phyloP scores from a whole-genome alignment of 2,797 vertebrate species.

The Avahi laniger region DNA sequence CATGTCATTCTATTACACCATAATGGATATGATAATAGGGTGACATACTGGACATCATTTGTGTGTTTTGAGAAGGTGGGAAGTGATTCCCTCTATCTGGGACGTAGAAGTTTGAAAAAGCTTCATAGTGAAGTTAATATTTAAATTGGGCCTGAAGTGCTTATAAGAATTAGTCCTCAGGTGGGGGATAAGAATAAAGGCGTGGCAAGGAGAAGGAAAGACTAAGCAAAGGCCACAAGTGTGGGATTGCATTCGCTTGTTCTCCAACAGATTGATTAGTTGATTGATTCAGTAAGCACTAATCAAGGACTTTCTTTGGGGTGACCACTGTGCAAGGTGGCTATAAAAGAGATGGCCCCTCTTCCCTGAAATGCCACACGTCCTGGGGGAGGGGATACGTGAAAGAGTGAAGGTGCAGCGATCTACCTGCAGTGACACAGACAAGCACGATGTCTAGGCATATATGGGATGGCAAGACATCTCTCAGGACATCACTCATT shows the following conservation, averaged over 20 bases:
- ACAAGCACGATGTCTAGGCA: no score
- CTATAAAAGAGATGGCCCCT: not conserved
- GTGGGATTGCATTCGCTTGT: rapidly evolving
- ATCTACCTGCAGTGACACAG: rapidly evolving
- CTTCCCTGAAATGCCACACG: not conserved
- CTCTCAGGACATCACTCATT: not conserved
- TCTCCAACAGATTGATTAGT: not conserved
- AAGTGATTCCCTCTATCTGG: not conserved
- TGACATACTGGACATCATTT: no score
- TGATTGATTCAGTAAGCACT: not conserved
- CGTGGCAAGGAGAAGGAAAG: not conserved
- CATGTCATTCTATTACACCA: not conserved
- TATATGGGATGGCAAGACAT: not conserved
- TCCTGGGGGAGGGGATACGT: rapidly evolving
- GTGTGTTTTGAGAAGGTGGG: not conserved
- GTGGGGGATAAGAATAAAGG: not conserved
- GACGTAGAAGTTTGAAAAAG: not conserved
- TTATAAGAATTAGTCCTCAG: not conserved
- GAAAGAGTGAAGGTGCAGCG: not conserved
- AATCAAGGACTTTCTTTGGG: not conserved
- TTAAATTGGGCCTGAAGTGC: not conserved
- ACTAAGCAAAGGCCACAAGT: not conserved
- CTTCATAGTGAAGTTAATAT: not conserved
- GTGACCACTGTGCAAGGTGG: not conserved
- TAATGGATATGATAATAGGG: not conserved